Evolutionary conservation across 2,888 invertebrate species (phyloP).

Genomic region (Ceriagrion tenellum): DNA sequence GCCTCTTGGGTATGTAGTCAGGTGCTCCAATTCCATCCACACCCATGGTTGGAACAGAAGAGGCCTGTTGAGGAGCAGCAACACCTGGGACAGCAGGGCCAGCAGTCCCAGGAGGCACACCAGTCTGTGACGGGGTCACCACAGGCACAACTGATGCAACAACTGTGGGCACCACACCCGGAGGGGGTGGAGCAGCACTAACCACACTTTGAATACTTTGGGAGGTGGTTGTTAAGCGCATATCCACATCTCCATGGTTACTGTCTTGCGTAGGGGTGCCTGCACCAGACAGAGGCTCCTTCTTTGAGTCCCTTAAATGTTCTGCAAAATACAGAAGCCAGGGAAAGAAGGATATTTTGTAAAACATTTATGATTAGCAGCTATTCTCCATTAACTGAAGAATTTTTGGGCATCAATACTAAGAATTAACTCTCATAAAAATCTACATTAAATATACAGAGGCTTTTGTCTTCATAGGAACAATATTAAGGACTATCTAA

Average conservation of each 20-base stretch:
- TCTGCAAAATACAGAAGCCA: not conserved
- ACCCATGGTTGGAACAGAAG: conserved; percentile 74
- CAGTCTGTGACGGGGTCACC: conserved; percentile 45
- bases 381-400: too few species aligned
- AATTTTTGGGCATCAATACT: too few species aligned
- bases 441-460: too few species aligned
- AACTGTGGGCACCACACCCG: conserved; percentile 68
- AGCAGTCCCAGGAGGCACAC: conserved; percentile 64
- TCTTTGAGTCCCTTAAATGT: conserved; percentile 16
- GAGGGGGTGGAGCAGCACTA: conserved; percentile 70
- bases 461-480: too few species aligned
- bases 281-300: conserved; percentile 77
- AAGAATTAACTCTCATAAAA: too few species aligned
- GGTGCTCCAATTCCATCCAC: conserved; percentile 74
- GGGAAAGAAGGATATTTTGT: too few species aligned
- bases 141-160: conserved; percentile 55
- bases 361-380: too few species aligned
- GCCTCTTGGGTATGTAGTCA: conserved; percentile 79
- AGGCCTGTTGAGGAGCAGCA: conserved; percentile 49
- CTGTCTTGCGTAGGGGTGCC: conserved; percentile 82
- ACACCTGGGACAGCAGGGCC: conserved; percentile 38
- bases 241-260: conserved; percentile 81
- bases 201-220: conserved; percentile 81
- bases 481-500: too few species aligned
- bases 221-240: conserved; percentile 79